Percentiles rank a stretch among this genome's conserved stretches.
These are phyloP conservation scores for Sebastes schlegelii DNA, from an alignment of 2,113 vertebrate species.

Conservation along the genomic window DNA sequence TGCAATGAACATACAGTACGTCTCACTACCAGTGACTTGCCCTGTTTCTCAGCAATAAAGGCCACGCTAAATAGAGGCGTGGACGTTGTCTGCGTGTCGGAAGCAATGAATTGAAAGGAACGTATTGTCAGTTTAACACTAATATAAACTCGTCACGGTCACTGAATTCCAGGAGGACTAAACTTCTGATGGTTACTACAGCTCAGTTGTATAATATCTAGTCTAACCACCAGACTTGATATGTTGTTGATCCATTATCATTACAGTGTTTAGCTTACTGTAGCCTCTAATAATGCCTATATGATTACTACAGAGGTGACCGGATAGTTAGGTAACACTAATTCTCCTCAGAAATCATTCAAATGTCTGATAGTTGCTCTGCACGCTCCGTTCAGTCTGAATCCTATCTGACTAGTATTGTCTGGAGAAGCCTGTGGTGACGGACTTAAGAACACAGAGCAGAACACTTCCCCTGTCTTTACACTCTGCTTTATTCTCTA, in stretches of 20 bases:
- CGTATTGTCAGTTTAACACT: not conserved
- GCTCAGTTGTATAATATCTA: not conserved
- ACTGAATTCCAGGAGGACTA: too few species aligned
- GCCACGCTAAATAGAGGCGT: not conserved
- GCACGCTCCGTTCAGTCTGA: not conserved
- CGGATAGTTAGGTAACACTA: too few species aligned
- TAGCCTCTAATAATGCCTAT: too few species aligned
- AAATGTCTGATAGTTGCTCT: too few species aligned
- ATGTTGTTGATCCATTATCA: not conserved
- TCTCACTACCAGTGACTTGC: too few species aligned
- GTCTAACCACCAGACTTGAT: not conserved
- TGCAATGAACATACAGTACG: too few species aligned
- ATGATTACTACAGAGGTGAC: too few species aligned
- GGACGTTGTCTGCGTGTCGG: not conserved
- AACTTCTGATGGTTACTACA: too few species aligned
- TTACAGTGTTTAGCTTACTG: too few species aligned
- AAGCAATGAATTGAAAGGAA: not conserved
- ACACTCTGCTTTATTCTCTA: not conserved
- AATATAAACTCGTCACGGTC: not conserved
- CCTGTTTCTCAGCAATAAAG: too few species aligned
- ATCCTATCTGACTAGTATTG: not conserved
- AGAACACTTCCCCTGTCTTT: not conserved
- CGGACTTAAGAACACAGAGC: not conserved
- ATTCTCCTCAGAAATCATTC: too few species aligned
- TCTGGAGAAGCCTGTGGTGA: not conserved